These are phyloP conservation scores for Alouatta palliata DNA, from an alignment of 2,113 vertebrate genomes.

Conservation along the genomic window DNA sequence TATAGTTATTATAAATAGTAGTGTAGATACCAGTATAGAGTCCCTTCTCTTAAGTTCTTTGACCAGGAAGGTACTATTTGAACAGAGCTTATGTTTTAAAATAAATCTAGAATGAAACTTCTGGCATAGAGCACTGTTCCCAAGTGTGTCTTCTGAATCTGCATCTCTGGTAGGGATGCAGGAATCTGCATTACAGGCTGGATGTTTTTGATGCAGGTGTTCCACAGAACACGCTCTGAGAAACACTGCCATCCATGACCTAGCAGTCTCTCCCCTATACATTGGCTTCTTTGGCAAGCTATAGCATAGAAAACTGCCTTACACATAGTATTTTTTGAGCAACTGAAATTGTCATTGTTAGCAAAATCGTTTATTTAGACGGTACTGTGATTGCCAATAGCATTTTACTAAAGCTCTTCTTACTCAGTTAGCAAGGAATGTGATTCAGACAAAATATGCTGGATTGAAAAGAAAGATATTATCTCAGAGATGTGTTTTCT, in stretches of 20 bases:
- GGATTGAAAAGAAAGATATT: neutral
- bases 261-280: neutral
- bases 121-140: neutral
- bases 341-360: neutral
- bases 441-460: neutral
- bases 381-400: neutral
- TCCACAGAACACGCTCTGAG: neutral
- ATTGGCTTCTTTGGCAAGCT: neutral
- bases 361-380: neutral
- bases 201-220: neutral
- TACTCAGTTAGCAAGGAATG: neutral
- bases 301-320: neutral
- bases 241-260: neutral
- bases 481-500: conserved; percentile 40
- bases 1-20: neutral
- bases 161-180: neutral
- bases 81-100: neutral
- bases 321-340: neutral
- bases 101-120: neutral
- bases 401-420: conserved; percentile 1
- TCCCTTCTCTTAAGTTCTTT: conserved; percentile 32
- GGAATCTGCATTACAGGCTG: neutral
- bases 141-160: neutral
- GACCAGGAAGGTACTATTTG: neutral
- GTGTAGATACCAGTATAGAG: neutral